Percentiles rank a stretch among this genome's conserved stretches.
Conservation (phyloP, 1,140 invertebrate species). For the Sycophaga agraensis region DNA sequence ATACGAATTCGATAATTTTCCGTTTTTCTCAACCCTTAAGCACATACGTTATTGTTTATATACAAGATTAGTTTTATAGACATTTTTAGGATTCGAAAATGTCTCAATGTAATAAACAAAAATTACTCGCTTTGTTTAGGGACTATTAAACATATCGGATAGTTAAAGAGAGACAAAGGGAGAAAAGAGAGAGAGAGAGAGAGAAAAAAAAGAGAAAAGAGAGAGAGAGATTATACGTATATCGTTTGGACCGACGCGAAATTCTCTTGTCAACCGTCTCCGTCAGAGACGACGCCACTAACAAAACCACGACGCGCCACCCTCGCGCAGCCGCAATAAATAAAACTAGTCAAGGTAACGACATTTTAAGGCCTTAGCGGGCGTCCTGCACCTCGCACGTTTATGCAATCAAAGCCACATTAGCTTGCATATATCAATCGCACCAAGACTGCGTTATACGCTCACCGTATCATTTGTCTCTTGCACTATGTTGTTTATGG, state of each 20-base stretch:
- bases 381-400: no score
- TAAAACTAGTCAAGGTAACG: constrained; percentile 53
- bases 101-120: not conserved
- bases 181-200: constrained; percentile 6
- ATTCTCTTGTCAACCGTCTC: constrained; percentile 42
- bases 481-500: no score
- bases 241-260: constrained; percentile 39
- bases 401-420: no score
- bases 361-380: no score
- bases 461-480: no score
- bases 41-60: no score
- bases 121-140: constrained; percentile 10
- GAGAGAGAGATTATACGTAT: constrained; percentile 20
- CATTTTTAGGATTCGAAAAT: not conserved
- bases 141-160: not conserved
- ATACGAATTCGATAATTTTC: no score
- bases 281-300: constrained; percentile 12
- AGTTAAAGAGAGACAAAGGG: not conserved
- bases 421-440: no score
- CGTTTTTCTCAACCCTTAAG: no score
- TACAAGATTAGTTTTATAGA: no score
- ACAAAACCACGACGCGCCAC: constrained; percentile 48
- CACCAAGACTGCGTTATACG: no score
- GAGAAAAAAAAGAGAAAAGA: constrained; percentile 4
- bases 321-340: constrained; percentile 40